Conservation (phyloP, 2,797 vertebrate species). For the Babyrousa celebensis region DNA sequence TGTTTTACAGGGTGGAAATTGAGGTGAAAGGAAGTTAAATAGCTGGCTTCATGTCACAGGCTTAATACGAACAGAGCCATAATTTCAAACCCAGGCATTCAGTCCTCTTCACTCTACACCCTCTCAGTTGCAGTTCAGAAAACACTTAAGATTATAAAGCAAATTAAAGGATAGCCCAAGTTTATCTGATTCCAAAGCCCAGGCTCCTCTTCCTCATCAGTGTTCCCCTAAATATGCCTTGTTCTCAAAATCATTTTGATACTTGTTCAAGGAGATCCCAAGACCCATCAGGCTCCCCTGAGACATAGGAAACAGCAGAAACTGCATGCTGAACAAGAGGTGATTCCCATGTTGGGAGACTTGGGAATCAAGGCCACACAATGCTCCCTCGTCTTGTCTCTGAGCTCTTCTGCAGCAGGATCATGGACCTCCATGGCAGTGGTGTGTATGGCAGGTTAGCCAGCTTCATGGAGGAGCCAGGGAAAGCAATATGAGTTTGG, state of each 20-base stretch:
- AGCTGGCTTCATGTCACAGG: neutral
- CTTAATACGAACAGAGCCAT: neutral
- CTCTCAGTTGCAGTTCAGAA: neutral
- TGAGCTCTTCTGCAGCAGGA: fast-evolving
- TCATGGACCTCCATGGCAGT: fast-evolving
- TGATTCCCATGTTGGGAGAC: no score
- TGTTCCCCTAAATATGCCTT: neutral
- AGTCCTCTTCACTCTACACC: neutral
- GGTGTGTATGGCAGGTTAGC: neutral
- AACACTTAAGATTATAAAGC: constrained; percentile 18
- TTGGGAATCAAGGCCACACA: no score
- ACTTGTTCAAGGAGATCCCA: neutral
- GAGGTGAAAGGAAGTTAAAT: neutral
- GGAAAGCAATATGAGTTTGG: fast-evolving
- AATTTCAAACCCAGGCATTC: constrained; percentile 14
- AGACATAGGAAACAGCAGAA: neutral
- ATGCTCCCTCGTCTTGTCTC: neutral
- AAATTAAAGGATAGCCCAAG: neutral
- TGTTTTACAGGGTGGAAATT: neutral
- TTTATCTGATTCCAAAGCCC: neutral
- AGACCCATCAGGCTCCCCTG: neutral
- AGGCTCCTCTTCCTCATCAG: neutral
- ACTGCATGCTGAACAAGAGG: neutral
- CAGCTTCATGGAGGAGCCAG: neutral
- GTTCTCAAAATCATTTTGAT: neutral